A percentile compares a stretch with the other conserved stretches of the same genome.
These are phyloP conservation scores for Lottia gigantea DNA, from an alignment of 2,888 invertebrate species.

Conservation along the genomic window DNA sequence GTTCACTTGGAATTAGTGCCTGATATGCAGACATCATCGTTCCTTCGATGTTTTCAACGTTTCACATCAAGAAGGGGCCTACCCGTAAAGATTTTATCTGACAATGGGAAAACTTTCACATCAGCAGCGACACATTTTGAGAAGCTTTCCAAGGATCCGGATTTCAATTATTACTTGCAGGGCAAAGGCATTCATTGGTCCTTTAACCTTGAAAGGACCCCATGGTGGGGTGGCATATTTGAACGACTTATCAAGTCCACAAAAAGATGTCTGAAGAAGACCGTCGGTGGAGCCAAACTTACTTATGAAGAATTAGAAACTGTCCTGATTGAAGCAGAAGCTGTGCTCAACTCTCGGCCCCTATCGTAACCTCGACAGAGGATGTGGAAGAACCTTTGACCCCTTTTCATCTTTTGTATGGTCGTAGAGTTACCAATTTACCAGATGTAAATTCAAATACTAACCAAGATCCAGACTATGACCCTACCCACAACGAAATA, in stretches of 20 bases:
- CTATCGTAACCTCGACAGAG: not conserved
- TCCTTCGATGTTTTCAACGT: not conserved
- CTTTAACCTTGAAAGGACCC: not conserved
- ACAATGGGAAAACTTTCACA: not conserved
- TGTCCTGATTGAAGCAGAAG: not conserved
- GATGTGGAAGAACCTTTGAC: constrained; percentile 3
- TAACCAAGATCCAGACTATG: not conserved
- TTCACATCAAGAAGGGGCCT: not conserved
- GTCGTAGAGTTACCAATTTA: too few relatives aligned
- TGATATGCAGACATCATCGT: not conserved
- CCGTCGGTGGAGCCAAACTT: not conserved
- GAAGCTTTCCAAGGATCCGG: not conserved
- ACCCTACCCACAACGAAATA: not conserved
- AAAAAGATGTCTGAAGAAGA: not conserved
- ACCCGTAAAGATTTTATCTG: not conserved
- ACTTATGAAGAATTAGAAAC: constrained; percentile 1
- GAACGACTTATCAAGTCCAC: constrained; percentile 4
- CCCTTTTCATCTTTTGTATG: not conserved
- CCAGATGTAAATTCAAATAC: not conserved
- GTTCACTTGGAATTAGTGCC: not conserved
- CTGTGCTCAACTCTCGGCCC: not conserved
- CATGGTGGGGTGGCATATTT: constrained; percentile 5
- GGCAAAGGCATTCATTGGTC: not conserved
- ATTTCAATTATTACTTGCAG: not conserved
- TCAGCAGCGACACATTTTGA: not conserved